phyloP scores from a whole-genome alignment of 2,797 vertebrate genomes.

The Amblyopsis hoosieri region DNA sequence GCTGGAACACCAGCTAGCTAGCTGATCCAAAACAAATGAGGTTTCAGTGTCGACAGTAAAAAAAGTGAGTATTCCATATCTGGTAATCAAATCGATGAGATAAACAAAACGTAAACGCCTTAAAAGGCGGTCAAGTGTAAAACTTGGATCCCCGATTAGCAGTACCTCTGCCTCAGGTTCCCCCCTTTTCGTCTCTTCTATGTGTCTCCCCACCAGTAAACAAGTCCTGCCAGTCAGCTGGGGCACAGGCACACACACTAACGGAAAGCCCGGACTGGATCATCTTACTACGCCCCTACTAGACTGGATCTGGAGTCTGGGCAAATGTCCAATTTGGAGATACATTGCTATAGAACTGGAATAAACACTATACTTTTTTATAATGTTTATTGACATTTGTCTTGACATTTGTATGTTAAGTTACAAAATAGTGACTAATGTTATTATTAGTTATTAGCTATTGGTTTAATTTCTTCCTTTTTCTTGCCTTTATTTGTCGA shows the following conservation, averaged over 20 bases:
- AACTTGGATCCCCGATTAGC: slow-evolving; percentile 76
- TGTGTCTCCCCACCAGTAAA: slow-evolving; percentile 83
- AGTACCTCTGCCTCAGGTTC: slow-evolving; percentile 68
- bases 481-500: no score
- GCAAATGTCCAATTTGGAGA: neutral
- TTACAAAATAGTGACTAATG: no score
- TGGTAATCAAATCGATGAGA: slow-evolving; percentile 26
- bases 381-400: no score
- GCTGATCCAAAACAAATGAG: slow-evolving; percentile 76
- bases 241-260: slow-evolving; percentile 51
- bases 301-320: slow-evolving; percentile 57
- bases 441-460: no score
- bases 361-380: no score
- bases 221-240: slow-evolving; percentile 87
- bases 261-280: slow-evolving; percentile 68
- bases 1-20: slow-evolving; percentile 59
- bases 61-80: slow-evolving; percentile 41
- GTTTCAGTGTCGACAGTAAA: slow-evolving; percentile 47
- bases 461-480: no score
- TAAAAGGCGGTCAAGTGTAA: slow-evolving; percentile 68
- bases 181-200: slow-evolving; percentile 72
- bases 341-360: neutral
- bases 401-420: no score
- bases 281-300: rapidly evolving
- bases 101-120: slow-evolving; percentile 49